Evolutionary conservation across 2,888 invertebrate species (phyloP), one percentile per base, ranked within the genome.

Genomic region (Ferdinandea cuprea): DNA sequence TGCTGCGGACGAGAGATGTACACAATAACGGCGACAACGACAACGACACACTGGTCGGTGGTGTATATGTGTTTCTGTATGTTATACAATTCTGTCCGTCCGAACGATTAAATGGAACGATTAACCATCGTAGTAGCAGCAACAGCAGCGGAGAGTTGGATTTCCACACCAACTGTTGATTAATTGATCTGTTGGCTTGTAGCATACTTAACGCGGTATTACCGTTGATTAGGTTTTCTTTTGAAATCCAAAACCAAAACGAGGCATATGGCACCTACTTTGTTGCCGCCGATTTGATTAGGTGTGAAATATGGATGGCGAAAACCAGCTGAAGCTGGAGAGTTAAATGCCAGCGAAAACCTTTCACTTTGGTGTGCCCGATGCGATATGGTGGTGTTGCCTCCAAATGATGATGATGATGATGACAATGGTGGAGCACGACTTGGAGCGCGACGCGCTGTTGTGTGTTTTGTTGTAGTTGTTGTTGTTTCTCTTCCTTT

Each of bases 201-300:
- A 69, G 66, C 52, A 73, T 61, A 63, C 56, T 68, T 68, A 63
- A 65, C 65, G 61, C 66, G 59, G 81, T 76, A 72, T 83, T 77
- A 77, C 77, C 83, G 77, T 56, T 77, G 78, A 83, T 83, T 77
- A 83, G 71, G 72, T 56, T 78, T 76, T 59, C 69, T 80, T 76
- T 58, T 35, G 42, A 13, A 21, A 48, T 21, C 61, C 25, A 35
- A 35, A 48, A 50, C 50, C 40, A 17, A 9, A n/a, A n/a, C n/a
- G n/a, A n/a, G 30, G 46, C 17, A 19, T n/a, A 9, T 25, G 9
- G 59, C 44, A 37, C 17, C 40, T 21, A 30, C 54, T 42, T 42
- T 52, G 46, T 61, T 13, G 37, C 63, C 52, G 42, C 63, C 52
- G 42, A 50, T 52, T 78, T 73, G 83, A 73, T 83, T 78, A 68